Evolutionary conservation across 2,888 invertebrate species (phyloP).

Genomic region (Hesperia comma): DNA sequence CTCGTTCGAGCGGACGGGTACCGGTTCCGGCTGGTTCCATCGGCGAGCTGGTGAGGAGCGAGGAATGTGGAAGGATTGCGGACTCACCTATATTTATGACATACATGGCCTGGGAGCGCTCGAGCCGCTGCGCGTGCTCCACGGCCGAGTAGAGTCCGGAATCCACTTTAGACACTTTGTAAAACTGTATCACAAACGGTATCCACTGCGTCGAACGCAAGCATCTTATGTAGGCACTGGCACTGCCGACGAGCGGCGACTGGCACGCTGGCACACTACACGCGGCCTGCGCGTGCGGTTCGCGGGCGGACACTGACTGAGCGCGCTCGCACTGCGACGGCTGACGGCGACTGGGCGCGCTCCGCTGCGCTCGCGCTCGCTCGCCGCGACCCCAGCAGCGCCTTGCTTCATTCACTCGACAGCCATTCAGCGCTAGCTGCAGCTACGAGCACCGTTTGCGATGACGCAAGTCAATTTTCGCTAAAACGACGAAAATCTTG

Average conservation of each 20-base stretch:
- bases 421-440: constrained; percentile 38
- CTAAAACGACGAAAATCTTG: constrained; percentile 61
- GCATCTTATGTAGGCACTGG: constrained; percentile 71
- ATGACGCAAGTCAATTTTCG: constrained; percentile 52
- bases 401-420: constrained; percentile 44
- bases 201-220: constrained; percentile 74
- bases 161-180: constrained; percentile 77
- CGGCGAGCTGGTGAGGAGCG: constrained; percentile 62
- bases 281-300: constrained; percentile 64
- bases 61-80: constrained; percentile 63
- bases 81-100: constrained; percentile 84
- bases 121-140: constrained; percentile 80
- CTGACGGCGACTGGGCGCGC: constrained; percentile 42
- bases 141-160: constrained; percentile 80
- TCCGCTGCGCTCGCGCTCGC: constrained; percentile 42
- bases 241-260: constrained; percentile 59
- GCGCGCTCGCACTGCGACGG: constrained; percentile 44
- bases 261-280: constrained; percentile 53
- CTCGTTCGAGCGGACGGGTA: constrained; percentile 58
- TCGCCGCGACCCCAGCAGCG: constrained; percentile 43
- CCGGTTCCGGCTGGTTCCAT: constrained; percentile 75
- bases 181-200: constrained; percentile 71
- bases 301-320: constrained; percentile 70
- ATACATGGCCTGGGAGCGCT: constrained; percentile 84
- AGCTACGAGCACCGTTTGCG: constrained; percentile 31